A percentile compares a stretch with the other conserved stretches of the same genome.
These are phyloP conservation scores for Littorina saxatilis DNA, from an alignment of 1,140 invertebrate species.

Conservation along the genomic window DNA sequence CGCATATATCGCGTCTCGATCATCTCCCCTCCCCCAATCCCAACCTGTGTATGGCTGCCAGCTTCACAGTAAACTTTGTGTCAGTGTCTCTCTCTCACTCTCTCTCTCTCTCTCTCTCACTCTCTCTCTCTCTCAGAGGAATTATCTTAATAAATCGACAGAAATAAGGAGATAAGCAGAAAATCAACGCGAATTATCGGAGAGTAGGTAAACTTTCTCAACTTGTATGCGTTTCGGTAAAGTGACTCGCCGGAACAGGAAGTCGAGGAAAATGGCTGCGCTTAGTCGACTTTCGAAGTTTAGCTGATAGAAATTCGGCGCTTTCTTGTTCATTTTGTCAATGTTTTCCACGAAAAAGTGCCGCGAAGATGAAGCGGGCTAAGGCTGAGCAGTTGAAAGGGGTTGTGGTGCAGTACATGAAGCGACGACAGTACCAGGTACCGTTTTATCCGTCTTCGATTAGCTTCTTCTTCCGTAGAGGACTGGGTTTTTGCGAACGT, in stretches of 20 bases:
- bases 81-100: no score
- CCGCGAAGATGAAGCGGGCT: conserved; percentile 56
- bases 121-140: no score
- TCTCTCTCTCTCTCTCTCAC: no score
- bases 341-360: neutral
- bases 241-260: neutral
- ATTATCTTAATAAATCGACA: no score
- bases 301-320: neutral
- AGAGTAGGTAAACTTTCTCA: no score
- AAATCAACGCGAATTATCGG: no score
- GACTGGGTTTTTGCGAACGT: no score
- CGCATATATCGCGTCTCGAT: no score
- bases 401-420: conserved; percentile 59
- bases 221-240: neutral
- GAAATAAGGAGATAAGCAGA: no score
- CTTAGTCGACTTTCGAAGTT: neutral
- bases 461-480: neutral
- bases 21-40: no score
- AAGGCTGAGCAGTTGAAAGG: conserved; percentile 54
- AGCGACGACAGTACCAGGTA: conserved; percentile 63
- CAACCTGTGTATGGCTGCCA: no score
- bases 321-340: neutral
- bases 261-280: conserved; percentile 8
- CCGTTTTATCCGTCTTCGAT: neutral
- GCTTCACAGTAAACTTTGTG: no score